phyloP scores from a whole-genome alignment of 2,888 invertebrate genomes.

The Drosophila meridionalis region DNA sequence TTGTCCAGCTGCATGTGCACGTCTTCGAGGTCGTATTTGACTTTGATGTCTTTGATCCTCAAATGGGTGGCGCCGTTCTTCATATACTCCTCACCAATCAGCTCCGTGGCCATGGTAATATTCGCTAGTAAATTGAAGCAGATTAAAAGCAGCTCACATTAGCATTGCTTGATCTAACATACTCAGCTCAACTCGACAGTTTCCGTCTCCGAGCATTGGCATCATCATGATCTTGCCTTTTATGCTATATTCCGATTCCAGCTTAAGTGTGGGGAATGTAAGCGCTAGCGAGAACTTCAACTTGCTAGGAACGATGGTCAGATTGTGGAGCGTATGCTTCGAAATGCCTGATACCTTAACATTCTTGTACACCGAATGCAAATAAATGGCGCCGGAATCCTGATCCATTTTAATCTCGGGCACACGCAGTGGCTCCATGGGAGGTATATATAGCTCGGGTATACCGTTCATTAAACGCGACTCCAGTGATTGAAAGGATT shows the following conservation, averaged over 20 bases:
- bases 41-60: constrained; percentile 88
- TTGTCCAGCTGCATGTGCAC: constrained; percentile 89
- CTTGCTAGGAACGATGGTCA: constrained; percentile 85
- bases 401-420: constrained; percentile 89
- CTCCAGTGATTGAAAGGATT: constrained; percentile 87
- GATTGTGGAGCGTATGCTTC: constrained; percentile 87
- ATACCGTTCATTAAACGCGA: constrained; percentile 88
- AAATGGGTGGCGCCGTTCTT: constrained; percentile 86
- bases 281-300: constrained; percentile 87
- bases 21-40: constrained; percentile 89
- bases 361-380: constrained; percentile 89
- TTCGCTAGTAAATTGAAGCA: constrained; percentile 86
- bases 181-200: constrained; percentile 89
- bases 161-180: constrained; percentile 81
- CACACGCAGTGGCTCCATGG: constrained; percentile 89
- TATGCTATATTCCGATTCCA: constrained; percentile 88
- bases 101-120: constrained; percentile 88
- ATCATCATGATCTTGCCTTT: constrained; percentile 90
- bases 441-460: constrained; percentile 89
- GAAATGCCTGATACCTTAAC: constrained; percentile 88
- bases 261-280: constrained; percentile 88
- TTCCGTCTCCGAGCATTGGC: constrained; percentile 90
- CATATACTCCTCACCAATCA: constrained; percentile 87
- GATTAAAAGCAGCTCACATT: not conserved
- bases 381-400: constrained; percentile 88